Evolutionary conservation across 2,113 vertebrate species (phyloP), one percentile per base, ranked within the genome.

Genomic region (Bungarus multicinctus): DNA sequence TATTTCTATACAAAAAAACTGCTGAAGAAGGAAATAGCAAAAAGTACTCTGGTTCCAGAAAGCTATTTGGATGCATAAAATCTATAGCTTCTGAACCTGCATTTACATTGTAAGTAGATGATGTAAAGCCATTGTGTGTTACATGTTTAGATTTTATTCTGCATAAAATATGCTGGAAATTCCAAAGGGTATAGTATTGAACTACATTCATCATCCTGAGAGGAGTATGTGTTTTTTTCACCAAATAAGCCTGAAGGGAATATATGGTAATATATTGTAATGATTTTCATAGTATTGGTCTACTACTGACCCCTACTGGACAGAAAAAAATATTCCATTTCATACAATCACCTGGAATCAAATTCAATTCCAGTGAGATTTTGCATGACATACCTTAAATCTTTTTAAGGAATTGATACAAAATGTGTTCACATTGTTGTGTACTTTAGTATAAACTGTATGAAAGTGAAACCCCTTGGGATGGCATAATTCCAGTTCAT

Each of bases 1-100:
- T 96, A 90, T 64, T 93, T 64, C 89, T 57, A 2, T 39, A 22
- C 92, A 88, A 86, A 93, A 93, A 96, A 93, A 94, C 57, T 93
- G 86, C 92, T 94, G 39, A 81, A 96, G 88, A 94, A 90, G 27
- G 91, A 91, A n/a, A 94, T 91, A 92, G 5, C 91, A 85, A 96
- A 95, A 88, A 89, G 94, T 95, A 94, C 91, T 95, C 90, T 93
- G 89, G 96, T 96, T 96, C 27, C 85, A 95, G 45, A 85, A 85
- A 87, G 88, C 92, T 64, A 87, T 95, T 96, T 0, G 95, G 86
- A 91, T 93, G 96, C 94, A 95, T 96, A 94, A 97, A 97, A 95
- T 93, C 90, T 22, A 90, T 69, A 95, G 95, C 97, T 96, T 89
- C 90, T 94, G 94, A 95, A 95, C 22, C 57, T 89, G 55, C 60